Base-by-base conservation (phyloP, 1,140 invertebrate genomes). In the Listronotus oregonensis region DNA sequence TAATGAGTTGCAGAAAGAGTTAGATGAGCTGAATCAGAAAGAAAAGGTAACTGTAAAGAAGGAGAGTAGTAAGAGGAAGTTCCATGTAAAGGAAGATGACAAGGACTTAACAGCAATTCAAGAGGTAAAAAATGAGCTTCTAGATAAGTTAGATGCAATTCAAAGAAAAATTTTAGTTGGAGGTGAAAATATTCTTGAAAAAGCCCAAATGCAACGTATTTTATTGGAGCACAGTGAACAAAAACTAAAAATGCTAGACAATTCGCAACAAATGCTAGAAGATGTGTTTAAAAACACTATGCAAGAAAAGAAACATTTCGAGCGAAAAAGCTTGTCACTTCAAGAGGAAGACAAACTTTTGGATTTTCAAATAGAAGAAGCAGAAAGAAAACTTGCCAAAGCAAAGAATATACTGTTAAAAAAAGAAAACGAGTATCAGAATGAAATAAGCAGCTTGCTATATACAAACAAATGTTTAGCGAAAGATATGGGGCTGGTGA, bases 161-260 rank as follows among this genome's bases (percentile, higher is more conserved):
- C 94, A 99, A 79, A 95, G 93, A 54, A 96, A 97, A 78, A 95
- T 99, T 49, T 85, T 99, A 21, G 91, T 99, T 6, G 97, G 97
- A 0, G 97, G 97, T 1, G 97, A 98, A 81, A 99, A 99, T 84
- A 83, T 99, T 9, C 82, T 99, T 60, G 96, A 99, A 77, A 99
- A 98, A 77, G 96, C 95, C 0, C 94, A 98, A 79, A 95, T 99
- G 75, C 93, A 98, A 68, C 83, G 88, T 56, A 72, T 72, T 44
- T 80, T 99, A 15, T 82, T 99, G n/a, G 94, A 95, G 69, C 90
- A 93, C 67, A 94, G 94, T 1, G 89, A 93, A 12, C 83, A 85
- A 42, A 95, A 99, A 79, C 81, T 99, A 47, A 91, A 97, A 71
- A 85, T 89, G 67, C 81, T 94, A 42, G 88, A 90, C 57, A 84